Conservation (phyloP, 2,797 vertebrate genomes). For the Mycteria americana region DNA sequence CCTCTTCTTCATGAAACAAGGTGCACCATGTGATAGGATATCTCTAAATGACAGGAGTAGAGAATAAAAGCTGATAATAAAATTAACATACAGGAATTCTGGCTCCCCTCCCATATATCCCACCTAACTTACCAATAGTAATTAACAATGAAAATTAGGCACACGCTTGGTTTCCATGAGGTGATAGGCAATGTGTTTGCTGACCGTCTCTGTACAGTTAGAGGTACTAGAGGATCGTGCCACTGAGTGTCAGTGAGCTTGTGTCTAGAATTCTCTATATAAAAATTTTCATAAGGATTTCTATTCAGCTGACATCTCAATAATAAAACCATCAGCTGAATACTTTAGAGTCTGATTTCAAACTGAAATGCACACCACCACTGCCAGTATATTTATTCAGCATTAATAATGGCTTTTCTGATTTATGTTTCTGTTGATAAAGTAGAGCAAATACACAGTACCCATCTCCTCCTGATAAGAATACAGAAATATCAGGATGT, state of each 20-base stretch:
- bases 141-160: neutral
- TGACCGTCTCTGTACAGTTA: neutral
- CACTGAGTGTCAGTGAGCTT: neutral
- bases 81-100: neutral
- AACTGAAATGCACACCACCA: neutral
- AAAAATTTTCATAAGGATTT: neutral
- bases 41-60: neutral
- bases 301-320: neutral
- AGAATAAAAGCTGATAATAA: neutral
- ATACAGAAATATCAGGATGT: neutral
- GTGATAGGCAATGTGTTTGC: neutral
- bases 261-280: neutral
- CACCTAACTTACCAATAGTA: neutral
- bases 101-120: neutral
- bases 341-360: neutral
- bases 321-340: neutral
- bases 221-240: neutral
- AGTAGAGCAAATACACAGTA: neutral
- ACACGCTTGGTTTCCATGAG: neutral
- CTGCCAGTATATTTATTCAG: neutral
- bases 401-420: neutral
- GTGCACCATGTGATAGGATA: neutral
- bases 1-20: neutral
- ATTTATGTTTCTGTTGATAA: constrained; percentile 1
- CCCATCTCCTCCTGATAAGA: neutral